These are phyloP conservation scores for Anser brachyrhynchus DNA, from an alignment of 2,113 vertebrate genomes.

Conservation along the genomic window DNA sequence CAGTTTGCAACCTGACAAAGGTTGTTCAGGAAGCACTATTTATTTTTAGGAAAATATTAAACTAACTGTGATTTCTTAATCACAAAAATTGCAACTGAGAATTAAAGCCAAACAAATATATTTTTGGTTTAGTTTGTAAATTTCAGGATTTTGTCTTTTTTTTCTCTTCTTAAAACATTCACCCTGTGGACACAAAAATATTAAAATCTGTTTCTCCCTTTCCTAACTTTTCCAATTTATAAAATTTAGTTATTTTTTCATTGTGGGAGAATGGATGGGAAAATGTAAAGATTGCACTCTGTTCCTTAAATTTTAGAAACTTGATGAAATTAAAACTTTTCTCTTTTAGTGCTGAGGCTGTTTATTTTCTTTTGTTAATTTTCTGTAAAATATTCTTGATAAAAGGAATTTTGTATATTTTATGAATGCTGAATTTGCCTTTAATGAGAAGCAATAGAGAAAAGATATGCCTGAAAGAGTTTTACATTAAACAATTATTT, in stretches of 20 bases:
- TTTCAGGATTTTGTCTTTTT: neutral
- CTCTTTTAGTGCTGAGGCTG: neutral
- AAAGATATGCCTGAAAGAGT: neutral
- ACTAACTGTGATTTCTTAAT: neutral
- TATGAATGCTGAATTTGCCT: neutral
- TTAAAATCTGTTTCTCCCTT: neutral
- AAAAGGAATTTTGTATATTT: neutral
- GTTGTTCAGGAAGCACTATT: neutral
- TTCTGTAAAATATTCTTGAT: neutral
- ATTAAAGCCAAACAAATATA: neutral
- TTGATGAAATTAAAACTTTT: neutral
- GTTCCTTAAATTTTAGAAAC: neutral
- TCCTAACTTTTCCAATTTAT: neutral
- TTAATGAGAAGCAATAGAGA: constrained; percentile 46
- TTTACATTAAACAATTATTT: constrained; percentile 5
- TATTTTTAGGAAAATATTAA: neutral
- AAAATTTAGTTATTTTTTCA: neutral
- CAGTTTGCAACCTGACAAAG: neutral
- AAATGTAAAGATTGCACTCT: neutral
- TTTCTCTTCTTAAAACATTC: neutral
- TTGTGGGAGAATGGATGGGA: neutral
- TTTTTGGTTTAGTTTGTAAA: neutral
- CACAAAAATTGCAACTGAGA: neutral
- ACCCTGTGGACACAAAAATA: neutral
- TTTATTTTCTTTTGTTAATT: neutral